These are phyloP conservation scores for Agrypnia vestita DNA, from an alignment of 1,140 invertebrate species.

Conservation along the genomic window DNA sequence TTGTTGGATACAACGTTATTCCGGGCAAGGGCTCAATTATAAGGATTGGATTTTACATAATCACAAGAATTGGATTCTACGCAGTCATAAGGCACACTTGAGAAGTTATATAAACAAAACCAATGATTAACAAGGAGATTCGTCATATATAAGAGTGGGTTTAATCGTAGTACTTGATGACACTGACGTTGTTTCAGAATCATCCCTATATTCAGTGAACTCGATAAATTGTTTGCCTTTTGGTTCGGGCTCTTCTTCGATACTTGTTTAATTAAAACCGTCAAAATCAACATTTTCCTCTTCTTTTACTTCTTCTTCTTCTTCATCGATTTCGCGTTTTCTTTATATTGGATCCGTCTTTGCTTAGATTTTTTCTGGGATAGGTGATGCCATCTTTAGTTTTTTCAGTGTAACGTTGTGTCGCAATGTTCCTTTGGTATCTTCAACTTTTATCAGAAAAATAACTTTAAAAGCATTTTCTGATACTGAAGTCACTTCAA, in stretches of 20 bases:
- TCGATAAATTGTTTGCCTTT: too few relatives aligned
- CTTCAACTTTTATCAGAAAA: neutral
- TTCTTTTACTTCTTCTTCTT: neutral
- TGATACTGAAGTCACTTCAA: neutral
- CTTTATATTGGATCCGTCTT: too few relatives aligned
- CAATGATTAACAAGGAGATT: neutral
- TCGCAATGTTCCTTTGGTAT: too few relatives aligned
- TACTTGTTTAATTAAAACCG: too few relatives aligned
- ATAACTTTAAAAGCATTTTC: neutral
- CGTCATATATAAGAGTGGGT: neutral
- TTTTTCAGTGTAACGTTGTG: too few relatives aligned
- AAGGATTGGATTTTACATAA: neutral
- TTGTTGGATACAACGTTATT: too few relatives aligned
- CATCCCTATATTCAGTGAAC: too few relatives aligned
- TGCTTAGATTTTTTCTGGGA: too few relatives aligned
- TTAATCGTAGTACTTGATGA: neutral
- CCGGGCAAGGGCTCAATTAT: too few relatives aligned
- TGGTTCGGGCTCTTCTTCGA: too few relatives aligned
- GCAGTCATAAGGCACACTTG: neutral
- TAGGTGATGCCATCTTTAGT: too few relatives aligned
- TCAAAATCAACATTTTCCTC: neutral
- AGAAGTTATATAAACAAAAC: neutral
- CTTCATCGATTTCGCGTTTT: neutral
- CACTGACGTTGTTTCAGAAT: neutral
- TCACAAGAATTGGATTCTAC: neutral